phyloP scores from a whole-genome alignment of 2,113 vertebrate species.

The Tyrannus savana region DNA sequence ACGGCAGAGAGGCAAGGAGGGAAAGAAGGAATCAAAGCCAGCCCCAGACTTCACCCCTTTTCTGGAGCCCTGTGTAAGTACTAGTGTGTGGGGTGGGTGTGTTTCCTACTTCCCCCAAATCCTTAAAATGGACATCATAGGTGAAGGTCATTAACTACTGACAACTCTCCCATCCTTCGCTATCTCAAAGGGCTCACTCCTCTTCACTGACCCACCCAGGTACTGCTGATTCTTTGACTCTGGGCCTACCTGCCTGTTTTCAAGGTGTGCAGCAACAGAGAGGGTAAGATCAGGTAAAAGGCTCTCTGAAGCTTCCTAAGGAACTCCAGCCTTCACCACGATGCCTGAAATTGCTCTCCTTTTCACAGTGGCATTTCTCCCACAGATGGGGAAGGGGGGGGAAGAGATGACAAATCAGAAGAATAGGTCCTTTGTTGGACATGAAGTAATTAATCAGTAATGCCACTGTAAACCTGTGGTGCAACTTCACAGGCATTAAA shows the following conservation, averaged over 20 bases:
- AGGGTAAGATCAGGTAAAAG: not conserved
- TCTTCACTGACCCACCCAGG: not conserved
- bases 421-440: not conserved
- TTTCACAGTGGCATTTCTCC: not conserved
- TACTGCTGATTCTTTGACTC: not conserved
- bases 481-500: not conserved
- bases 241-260: not conserved
- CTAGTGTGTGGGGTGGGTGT: not conserved
- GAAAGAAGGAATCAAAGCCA: not conserved
- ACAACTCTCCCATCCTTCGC: not conserved
- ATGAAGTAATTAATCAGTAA: not conserved
- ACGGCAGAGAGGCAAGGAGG: accelerated
- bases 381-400: accelerated
- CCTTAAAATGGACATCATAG: not conserved
- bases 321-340: not conserved
- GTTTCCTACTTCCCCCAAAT: not conserved
- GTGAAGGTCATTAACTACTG: not conserved
- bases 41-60: not conserved
- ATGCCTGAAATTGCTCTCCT: not conserved
- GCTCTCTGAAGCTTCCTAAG: not conserved
- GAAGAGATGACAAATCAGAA: not conserved
- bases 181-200: not conserved
- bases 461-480: not conserved
- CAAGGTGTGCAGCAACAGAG: not conserved
- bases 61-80: not conserved